These are phyloP conservation scores for Tridacna crocea DNA, from an alignment of 2,888 invertebrate genomes.

Conservation along the genomic window DNA sequence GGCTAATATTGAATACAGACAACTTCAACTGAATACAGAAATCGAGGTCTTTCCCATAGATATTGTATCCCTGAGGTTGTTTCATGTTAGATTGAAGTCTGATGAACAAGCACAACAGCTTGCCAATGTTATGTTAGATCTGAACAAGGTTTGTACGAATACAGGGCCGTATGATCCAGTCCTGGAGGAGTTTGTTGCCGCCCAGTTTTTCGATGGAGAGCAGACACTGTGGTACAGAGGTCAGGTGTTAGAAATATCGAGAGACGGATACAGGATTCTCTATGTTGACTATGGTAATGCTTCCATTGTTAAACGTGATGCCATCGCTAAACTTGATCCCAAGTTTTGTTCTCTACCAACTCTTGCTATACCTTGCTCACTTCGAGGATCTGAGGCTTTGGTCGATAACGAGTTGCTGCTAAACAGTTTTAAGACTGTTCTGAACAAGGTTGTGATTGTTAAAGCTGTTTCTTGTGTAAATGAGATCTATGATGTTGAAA, in stretches of 20 bases:
- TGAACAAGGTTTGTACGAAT: slow-evolving; percentile 84
- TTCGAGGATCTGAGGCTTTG: slow-evolving; percentile 32
- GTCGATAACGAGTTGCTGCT: slow-evolving; percentile 34
- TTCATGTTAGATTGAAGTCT: slow-evolving; percentile 23
- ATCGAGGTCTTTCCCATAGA: slow-evolving; percentile 11
- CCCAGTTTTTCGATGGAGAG: slow-evolving; percentile 36
- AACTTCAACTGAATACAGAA: neutral
- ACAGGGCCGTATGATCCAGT: slow-evolving; percentile 48
- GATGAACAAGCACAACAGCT: slow-evolving; percentile 20
- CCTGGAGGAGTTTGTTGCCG: slow-evolving; percentile 63
- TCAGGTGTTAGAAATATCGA: slow-evolving; percentile 36
- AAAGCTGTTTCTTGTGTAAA: slow-evolving; percentile 28
- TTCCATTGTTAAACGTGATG: slow-evolving; percentile 88
- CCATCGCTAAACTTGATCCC: slow-evolving; percentile 80
- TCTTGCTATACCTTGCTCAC: slow-evolving; percentile 54
- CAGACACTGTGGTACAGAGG: slow-evolving; percentile 40
- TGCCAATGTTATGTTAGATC: slow-evolving; percentile 76
- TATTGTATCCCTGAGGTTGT: neutral
- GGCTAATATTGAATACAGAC: neutral
- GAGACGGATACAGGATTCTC: slow-evolving; percentile 87
- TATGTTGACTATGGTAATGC: slow-evolving; percentile 87
- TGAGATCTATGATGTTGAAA: slow-evolving; percentile 58
- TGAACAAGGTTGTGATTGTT: slow-evolving; percentile 40
- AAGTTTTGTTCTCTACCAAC: slow-evolving; percentile 38
- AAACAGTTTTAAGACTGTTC: slow-evolving; percentile 15